Percentiles rank a stretch among this genome's conserved stretches.
Evolutionary conservation across 1,140 invertebrate species (phyloP).

Genomic region (Armadillidium nasatum): DNA sequence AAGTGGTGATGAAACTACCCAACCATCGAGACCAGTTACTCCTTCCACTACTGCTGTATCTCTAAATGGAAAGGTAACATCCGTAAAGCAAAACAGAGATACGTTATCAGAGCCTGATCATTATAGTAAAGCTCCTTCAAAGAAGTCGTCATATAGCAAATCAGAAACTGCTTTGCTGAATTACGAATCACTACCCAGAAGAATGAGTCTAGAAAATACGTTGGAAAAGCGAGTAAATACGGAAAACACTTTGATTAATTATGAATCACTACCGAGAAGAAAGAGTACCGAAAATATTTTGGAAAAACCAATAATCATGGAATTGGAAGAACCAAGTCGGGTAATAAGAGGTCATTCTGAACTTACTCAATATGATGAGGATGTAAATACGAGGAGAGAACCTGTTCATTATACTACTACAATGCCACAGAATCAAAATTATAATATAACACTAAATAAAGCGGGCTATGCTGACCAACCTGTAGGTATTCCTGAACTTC

Average conservation of each 20-base stretch:
- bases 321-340: not conserved
- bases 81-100: not conserved
- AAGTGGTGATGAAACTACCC: slow-evolving; percentile 11
- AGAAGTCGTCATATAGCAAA: not conserved
- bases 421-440: not conserved
- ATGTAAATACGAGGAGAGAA: not conserved
- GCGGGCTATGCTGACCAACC: not conserved
- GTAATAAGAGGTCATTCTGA: not conserved
- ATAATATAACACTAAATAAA: not conserved
- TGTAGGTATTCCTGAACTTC: not conserved
- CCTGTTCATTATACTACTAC: not conserved
- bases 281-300: not conserved
- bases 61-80: not conserved
- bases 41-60: slow-evolving; percentile 20
- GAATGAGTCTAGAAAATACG: too few relatives aligned
- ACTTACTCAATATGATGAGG: not conserved
- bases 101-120: not conserved
- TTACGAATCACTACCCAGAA: too few relatives aligned
- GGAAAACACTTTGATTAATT: not conserved
- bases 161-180: too few relatives aligned
- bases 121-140: not conserved
- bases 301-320: not conserved
- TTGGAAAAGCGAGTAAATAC: not conserved
- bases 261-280: not conserved
- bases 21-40: slow-evolving; percentile 21